Conservation (phyloP, 2,888 invertebrate genomes). For the Microctonus aethiopoides region DNA sequence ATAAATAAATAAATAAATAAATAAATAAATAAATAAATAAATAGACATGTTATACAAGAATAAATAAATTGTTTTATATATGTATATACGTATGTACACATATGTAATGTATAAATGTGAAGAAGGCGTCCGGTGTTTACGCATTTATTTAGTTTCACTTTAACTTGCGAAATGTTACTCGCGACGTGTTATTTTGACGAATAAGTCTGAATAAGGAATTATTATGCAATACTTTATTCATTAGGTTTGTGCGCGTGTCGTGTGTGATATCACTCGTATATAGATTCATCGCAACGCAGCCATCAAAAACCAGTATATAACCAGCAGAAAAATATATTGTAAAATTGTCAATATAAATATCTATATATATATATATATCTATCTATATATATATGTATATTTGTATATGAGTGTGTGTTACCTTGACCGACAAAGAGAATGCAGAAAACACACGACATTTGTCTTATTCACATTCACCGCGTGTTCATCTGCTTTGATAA, state of each 20-base stretch:
- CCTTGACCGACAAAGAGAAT: constrained; percentile 58
- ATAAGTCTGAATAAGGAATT: constrained; percentile 43
- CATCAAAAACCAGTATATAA: background rate
- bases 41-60: background rate
- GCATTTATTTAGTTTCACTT: constrained; percentile 21
- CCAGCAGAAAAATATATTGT: background rate
- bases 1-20: background rate
- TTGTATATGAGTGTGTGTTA: constrained; percentile 28
- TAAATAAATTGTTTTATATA: no score
- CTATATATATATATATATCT: background rate
- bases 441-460: constrained; percentile 38
- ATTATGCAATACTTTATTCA: constrained; percentile 49
- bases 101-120: constrained; percentile 15
- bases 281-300: background rate
- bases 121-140: constrained; percentile 9
- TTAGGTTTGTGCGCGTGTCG: constrained; percentile 44
- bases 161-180: constrained; percentile 34
- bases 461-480: constrained; percentile 36
- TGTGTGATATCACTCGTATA: constrained; percentile 11
- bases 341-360: no score
- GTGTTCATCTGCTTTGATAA: constrained; percentile 12
- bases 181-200: constrained; percentile 44
- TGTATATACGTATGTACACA: background rate
- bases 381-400: no score
- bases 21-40: background rate